Conservation (phyloP, 2,113 vertebrate genomes). For the Trichechus manatus region DNA sequence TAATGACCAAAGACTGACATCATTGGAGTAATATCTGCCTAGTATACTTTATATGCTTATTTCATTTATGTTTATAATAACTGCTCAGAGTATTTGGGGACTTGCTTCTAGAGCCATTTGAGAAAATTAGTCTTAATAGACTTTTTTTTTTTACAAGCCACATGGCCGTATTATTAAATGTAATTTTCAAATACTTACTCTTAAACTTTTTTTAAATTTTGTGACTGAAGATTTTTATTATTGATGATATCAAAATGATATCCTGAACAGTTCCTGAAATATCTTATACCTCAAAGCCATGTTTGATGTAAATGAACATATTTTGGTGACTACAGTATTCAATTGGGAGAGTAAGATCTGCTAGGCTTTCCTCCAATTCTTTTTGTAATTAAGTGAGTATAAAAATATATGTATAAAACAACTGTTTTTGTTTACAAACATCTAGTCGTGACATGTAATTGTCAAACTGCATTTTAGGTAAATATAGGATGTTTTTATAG, state of each 20-base stretch:
- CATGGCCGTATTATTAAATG: not conserved
- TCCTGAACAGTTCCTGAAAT: not conserved
- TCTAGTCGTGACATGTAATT: not conserved
- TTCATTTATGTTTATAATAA: not conserved
- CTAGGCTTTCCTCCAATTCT: not conserved
- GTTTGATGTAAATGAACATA: not conserved
- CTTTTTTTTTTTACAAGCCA: not conserved
- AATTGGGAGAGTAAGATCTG: not conserved
- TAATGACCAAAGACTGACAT: not conserved
- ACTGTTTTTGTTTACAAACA: constrained; percentile 35
- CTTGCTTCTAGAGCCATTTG: not conserved
- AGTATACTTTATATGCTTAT: not conserved
- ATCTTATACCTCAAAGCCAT: not conserved
- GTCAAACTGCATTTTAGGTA: constrained; percentile 53
- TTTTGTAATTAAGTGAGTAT: not conserved
- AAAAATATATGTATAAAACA: not conserved
- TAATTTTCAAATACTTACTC: constrained; percentile 18
- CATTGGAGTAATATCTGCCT: not conserved
- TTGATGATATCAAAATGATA: not conserved
- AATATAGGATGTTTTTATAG: not conserved
- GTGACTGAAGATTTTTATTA: not conserved
- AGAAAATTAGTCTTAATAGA: not conserved
- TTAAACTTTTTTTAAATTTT: not conserved
- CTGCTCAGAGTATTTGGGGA: not conserved
- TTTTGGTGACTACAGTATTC: not conserved